Evolutionary conservation across 2,797 vertebrate genomes (phyloP).

Genomic region (Petrocephalus sullivani): DNA sequence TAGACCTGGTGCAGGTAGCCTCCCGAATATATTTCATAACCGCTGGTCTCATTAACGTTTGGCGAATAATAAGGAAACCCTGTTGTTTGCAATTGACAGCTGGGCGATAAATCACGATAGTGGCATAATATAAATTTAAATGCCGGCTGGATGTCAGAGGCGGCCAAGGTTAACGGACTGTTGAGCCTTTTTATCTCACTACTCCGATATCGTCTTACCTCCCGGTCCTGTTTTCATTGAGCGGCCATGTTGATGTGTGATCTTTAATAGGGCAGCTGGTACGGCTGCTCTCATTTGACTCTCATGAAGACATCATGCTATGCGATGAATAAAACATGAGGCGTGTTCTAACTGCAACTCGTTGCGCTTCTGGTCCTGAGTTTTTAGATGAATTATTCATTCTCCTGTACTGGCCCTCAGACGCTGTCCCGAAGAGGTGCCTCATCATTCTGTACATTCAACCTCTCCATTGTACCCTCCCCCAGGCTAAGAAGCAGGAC

Average conservation of each 20-base stretch:
- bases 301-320: background rate
- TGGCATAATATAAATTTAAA: background rate
- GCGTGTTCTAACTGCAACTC: background rate
- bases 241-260: background rate
- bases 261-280: background rate
- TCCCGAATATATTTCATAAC: background rate
- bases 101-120: background rate
- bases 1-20: background rate
- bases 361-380: background rate
- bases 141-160: background rate
- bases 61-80: background rate
- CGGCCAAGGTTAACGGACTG: background rate
- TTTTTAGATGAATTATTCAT: constrained; percentile 22
- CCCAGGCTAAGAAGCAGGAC: constrained; percentile 84
- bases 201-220: background rate
- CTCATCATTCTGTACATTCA: background rate
- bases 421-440: background rate
- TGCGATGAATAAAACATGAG: constrained; percentile 22
- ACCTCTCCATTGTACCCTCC: constrained; percentile 15
- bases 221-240: background rate
- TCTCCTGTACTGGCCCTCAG: background rate
- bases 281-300: constrained; percentile 6
- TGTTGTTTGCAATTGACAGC: background rate
- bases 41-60: background rate
- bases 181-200: background rate